phyloP scores from a whole-genome alignment of 1,140 invertebrate genomes.

The Megalonaias nervosa region DNA sequence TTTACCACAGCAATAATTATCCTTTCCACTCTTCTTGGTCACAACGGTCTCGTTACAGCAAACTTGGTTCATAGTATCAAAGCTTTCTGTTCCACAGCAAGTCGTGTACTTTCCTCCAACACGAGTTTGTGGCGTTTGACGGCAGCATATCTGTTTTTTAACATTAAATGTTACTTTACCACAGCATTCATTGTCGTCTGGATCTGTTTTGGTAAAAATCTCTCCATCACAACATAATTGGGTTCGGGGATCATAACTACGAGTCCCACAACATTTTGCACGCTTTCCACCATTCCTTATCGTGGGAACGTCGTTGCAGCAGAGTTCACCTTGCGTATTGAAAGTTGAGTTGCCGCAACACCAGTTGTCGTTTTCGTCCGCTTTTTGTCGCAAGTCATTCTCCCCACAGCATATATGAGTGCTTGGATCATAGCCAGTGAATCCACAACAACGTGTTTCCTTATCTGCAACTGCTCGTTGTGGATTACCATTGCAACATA shows the following conservation, averaged over 20 bases:
- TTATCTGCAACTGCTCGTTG: background rate
- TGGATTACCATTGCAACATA: slow-evolving; percentile 12
- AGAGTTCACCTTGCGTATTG: slow-evolving; percentile 4
- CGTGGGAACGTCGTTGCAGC: slow-evolving; percentile 4
- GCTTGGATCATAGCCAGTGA: background rate
- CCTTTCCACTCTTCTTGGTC: slow-evolving; percentile 1
- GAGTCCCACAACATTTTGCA: slow-evolving; percentile 20
- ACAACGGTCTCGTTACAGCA: slow-evolving; percentile 8
- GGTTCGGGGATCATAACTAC: slow-evolving; percentile 15
- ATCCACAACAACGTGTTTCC: background rate
- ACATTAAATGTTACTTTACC: background rate
- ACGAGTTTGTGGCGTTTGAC: background rate
- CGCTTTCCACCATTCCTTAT: slow-evolving; percentile 5
- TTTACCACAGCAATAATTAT: slow-evolving; percentile 19
- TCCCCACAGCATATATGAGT: slow-evolving; percentile 18
- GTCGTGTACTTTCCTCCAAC: background rate
- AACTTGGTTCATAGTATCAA: background rate
- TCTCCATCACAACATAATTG: slow-evolving; percentile 28
- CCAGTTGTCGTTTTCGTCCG: slow-evolving; percentile 11
- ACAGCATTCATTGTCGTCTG: slow-evolving; percentile 10
- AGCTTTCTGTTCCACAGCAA: slow-evolving; percentile 12
- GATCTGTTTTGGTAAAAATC: background rate
- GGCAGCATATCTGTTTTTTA: slow-evolving; percentile 14
- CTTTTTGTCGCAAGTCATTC: slow-evolving; percentile 4
- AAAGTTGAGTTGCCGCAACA: slow-evolving; percentile 23